Base-by-base conservation (phyloP, 2,888 invertebrate genomes). In the Sesia apiformis region DNA sequence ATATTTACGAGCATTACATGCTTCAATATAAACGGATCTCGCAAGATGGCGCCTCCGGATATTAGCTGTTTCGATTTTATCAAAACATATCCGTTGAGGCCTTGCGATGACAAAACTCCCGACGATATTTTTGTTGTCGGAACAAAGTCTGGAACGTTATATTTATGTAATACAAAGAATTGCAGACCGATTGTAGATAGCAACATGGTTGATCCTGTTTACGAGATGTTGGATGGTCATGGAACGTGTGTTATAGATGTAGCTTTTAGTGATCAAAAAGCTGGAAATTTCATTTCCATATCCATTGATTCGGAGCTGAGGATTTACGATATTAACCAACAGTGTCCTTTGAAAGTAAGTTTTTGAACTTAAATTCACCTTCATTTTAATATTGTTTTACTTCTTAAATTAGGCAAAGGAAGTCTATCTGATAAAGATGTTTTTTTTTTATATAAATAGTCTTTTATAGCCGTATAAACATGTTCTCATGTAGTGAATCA, bases 21-120 rank as follows among this genome's bases (percentile, higher is more conserved):
- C 0, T 88, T 82, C 54, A 58, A 58, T 0, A 63, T 88, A 0
- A 81, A 83, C 49, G 76, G 76, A 0, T 69, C 76, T 0, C 68
- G 66, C 4, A 80, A 81, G n/a, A 55, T 67, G 42, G 60, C 63
- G 0, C 59, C 72, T 0, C 72, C 78, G 0, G 82, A 84, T 23
- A 77, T 88, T 39, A 80, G 67, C 4, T 85, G 86, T 58, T 85
- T 88, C 42, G 87, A 86, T 54, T 86, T 84, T 52, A 75, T 80
- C 0, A 84, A 77, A 57, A 65, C 67, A 0, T 76, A 62, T 49
- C 81, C 84, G 0, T 56, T 83, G 0, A 63, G 79, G 0, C 74
- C 81, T 0, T 65, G 70, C 7, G 76, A 78, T 0, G 75, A 84
- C 49, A 79, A 73, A 38, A 63, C 70, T 0, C 63, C 76, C 0